A percentile compares a stretch with the other conserved stretches of the same genome.
phyloP scores from a whole-genome alignment of 1,140 invertebrate species.

The Papilio glaucus region DNA sequence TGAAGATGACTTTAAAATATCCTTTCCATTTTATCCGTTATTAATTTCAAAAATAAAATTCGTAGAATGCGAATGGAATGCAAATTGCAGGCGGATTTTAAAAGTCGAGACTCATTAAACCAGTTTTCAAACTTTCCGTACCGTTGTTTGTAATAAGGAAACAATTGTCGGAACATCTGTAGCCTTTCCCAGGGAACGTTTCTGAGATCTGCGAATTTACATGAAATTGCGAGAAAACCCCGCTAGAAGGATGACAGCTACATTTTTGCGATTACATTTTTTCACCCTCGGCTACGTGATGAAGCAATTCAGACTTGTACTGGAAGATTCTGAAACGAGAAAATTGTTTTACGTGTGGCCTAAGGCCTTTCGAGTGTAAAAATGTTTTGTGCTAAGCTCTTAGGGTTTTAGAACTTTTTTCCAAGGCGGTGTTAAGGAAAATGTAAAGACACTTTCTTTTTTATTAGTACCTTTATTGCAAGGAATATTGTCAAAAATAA shows the following conservation, averaged over 20 bases:
- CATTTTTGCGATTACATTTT: slow-evolving; percentile 31
- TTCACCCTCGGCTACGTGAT: slow-evolving; percentile 35
- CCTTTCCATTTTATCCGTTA: too few relatives aligned
- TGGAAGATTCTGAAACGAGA: slow-evolving; percentile 12
- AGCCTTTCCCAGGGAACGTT: slow-evolving; percentile 19
- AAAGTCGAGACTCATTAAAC: slow-evolving; percentile 3
- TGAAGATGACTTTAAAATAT: too few relatives aligned
- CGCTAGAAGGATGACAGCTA: slow-evolving; percentile 29
- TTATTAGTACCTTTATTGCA: background rate
- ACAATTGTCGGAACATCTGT: slow-evolving; percentile 33
- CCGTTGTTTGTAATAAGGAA: slow-evolving; percentile 18
- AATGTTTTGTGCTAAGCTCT: slow-evolving; percentile 33
- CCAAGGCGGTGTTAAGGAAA: background rate
- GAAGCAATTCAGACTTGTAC: slow-evolving; percentile 34
- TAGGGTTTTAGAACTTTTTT: slow-evolving; percentile 25
- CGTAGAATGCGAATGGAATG: background rate
- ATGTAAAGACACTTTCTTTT: background rate
- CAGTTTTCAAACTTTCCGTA: slow-evolving; percentile 7
- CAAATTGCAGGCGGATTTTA: background rate
- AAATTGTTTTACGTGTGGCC: slow-evolving; percentile 36
- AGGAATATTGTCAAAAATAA: too few relatives aligned
- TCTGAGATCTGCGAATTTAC: slow-evolving; percentile 20
- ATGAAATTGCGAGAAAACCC: slow-evolving; percentile 36
- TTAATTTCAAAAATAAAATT: background rate
- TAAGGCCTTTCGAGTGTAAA: slow-evolving; percentile 18